These are phyloP conservation scores for Antechinus stuartii DNA, from an alignment of 2,113 vertebrate species.

Conservation along the genomic window DNA sequence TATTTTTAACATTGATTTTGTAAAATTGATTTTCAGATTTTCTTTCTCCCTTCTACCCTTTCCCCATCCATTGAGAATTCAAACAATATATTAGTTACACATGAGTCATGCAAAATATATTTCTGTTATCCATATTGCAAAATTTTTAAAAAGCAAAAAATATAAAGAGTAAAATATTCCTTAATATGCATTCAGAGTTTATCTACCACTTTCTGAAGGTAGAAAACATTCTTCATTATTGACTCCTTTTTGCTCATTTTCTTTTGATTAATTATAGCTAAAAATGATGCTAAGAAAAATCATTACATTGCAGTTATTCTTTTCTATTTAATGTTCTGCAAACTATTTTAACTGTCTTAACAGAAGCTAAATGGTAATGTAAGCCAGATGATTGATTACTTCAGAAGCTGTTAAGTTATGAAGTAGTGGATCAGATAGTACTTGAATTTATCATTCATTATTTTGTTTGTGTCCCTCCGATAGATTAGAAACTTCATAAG, in stretches of 20 bases:
- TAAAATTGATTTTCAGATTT: not conserved
- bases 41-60: not conserved
- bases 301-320: not conserved
- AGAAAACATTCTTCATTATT: not conserved
- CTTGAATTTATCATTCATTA: not conserved
- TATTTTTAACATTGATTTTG: not conserved
- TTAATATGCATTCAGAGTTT: not conserved
- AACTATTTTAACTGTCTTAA: not conserved
- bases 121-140: not conserved
- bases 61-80: not conserved
- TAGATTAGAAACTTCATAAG: not conserved
- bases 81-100: not conserved
- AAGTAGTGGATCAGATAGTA: not conserved
- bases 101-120: not conserved
- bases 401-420: not conserved
- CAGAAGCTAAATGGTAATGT: not conserved
- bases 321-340: not conserved
- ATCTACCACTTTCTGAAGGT: not conserved
- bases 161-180: not conserved
- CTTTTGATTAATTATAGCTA: not conserved
- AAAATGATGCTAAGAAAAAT: not conserved
- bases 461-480: not conserved
- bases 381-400: not conserved
- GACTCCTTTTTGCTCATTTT: not conserved
- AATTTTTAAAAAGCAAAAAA: not conserved